phyloP scores from a whole-genome alignment of 2,113 vertebrate genomes.

The Naja naja region DNA sequence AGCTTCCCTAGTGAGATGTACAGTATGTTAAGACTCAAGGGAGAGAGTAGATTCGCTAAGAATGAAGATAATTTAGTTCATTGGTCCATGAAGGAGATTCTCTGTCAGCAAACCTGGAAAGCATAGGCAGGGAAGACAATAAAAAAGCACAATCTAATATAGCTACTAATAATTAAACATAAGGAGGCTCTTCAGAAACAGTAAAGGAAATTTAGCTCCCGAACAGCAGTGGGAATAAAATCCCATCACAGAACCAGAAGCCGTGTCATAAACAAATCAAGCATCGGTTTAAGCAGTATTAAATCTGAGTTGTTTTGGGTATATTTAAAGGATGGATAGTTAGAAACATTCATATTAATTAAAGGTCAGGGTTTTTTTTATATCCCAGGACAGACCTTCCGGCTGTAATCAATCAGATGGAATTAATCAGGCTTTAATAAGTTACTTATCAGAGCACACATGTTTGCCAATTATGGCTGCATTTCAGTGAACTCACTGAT shows the following conservation, averaged over 20 bases:
- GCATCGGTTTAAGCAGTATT: constrained; percentile 21
- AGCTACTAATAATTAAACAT: not conserved
- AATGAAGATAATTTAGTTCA: not conserved
- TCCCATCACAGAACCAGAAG: not conserved
- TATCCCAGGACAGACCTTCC: constrained; percentile 68
- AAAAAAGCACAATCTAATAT: not conserved
- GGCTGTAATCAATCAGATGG: constrained; percentile 71
- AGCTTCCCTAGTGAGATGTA: not conserved
- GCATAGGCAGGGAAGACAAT: not conserved
- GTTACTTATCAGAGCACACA: constrained; percentile 66
- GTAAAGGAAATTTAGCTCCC: not conserved
- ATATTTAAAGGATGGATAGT: constrained; percentile 41
- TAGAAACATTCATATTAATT: constrained; percentile 62
- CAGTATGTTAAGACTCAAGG: not conserved
- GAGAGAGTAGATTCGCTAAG: not conserved
- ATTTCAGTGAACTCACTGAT: constrained; percentile 55
- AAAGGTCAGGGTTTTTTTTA: constrained; percentile 69
- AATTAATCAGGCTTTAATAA: constrained; percentile 72
- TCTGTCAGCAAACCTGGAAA: not conserved
- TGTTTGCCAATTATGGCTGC: constrained; percentile 32
- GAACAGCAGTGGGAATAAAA: not conserved
- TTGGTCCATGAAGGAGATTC: not conserved
- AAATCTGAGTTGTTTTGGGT: constrained; percentile 49
- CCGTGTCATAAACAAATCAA: not conserved
- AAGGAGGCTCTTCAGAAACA: not conserved